Conservation (phyloP, 2,797 vertebrate genomes). For the Sebastes oblongus region DNA sequence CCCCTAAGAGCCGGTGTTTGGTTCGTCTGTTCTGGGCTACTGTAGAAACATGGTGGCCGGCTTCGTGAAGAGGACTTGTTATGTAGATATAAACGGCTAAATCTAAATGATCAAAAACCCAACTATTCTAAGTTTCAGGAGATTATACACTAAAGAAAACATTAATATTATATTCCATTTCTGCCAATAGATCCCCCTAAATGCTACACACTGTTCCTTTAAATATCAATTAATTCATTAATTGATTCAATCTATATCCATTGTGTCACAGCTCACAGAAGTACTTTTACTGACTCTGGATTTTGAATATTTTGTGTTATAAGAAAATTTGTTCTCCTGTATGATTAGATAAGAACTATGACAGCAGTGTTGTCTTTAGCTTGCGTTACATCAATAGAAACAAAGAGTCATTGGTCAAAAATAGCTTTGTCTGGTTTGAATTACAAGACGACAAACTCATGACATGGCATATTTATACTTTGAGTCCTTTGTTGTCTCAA, state of each 20-base stretch:
- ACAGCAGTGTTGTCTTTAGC: constrained; percentile 16
- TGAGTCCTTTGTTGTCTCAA: constrained; percentile 52
- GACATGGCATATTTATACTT: constrained; percentile 51
- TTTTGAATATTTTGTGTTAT: neutral
- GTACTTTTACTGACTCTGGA: neutral
- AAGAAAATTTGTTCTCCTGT: neutral
- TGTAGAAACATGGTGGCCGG: rapidly evolving
- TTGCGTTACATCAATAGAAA: constrained; percentile 35
- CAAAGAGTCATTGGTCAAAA: constrained; percentile 55
- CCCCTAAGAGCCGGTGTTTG: too few relatives aligned
- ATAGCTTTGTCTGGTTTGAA: constrained; percentile 58
- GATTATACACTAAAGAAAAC: too few relatives aligned
- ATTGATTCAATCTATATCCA: neutral
- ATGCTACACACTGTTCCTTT: too few relatives aligned
- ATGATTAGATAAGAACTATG: constrained; percentile 13
- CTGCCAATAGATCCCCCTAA: too few relatives aligned
- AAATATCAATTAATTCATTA: neutral
- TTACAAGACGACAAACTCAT: constrained; percentile 32
- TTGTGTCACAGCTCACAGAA: neutral
- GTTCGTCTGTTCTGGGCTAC: too few relatives aligned
- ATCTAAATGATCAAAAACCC: too few relatives aligned
- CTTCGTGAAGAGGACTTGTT: too few relatives aligned
- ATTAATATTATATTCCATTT: too few relatives aligned
- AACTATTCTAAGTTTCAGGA: too few relatives aligned
- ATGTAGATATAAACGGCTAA: too few relatives aligned